Conservation (phyloP, 2,888 invertebrate species). For the Geotrupes spiniger region DNA sequence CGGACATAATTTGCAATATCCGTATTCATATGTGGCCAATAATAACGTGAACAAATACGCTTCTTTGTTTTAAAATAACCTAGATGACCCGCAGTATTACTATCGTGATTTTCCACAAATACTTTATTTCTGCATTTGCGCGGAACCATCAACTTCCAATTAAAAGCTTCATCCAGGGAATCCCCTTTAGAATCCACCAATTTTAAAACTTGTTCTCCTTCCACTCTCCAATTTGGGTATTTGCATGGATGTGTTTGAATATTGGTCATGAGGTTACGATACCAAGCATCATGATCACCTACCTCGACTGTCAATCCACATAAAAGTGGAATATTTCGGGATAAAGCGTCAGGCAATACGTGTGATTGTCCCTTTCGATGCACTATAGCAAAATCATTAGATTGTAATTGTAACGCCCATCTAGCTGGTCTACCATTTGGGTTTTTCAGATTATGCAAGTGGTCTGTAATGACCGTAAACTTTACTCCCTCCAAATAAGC, state of each 20-base stretch:
- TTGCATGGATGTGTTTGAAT: not conserved
- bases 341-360: too few relatives aligned
- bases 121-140: not conserved
- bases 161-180: not conserved
- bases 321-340: too few relatives aligned
- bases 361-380: too few relatives aligned
- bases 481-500: not conserved
- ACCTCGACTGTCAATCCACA: too few relatives aligned
- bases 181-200: not conserved
- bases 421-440: not conserved
- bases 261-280: too few relatives aligned
- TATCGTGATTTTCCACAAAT: not conserved
- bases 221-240: not conserved
- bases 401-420: not conserved
- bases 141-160: too few relatives aligned
- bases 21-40: not conserved
- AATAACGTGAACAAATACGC: not conserved
- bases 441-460: not conserved
- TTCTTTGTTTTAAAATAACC: not conserved
- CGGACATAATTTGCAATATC: not conserved
- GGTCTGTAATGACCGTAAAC: too few relatives aligned
- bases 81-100: not conserved
- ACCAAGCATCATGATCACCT: too few relatives aligned
- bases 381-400: not conserved
- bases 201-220: not conserved